Conservation (phyloP, 2,888 invertebrate species). For the Amphiduros pacificus region DNA sequence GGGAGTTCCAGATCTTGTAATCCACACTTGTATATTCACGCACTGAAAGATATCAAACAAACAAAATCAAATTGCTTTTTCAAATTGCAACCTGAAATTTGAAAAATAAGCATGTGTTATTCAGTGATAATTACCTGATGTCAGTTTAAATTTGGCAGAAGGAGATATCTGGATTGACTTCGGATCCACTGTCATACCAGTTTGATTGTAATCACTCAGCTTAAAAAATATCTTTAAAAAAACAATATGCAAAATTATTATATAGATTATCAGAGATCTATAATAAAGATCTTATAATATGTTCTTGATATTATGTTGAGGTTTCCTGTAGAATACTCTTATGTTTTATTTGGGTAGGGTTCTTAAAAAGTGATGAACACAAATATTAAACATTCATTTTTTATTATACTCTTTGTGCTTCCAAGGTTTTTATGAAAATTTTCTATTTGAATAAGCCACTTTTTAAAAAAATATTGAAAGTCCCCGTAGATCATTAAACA, state of each 20-base stretch:
- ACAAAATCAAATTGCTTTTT: neutral
- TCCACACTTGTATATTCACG: conserved; percentile 43
- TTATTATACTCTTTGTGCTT: neutral
- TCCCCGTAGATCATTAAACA: neutral
- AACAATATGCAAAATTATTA: neutral
- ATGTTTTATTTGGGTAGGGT: neutral
- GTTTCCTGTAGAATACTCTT: neutral
- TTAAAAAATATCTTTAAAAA: conserved; percentile 49
- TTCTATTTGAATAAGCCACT: too few species aligned
- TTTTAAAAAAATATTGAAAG: neutral
- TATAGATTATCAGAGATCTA: neutral
- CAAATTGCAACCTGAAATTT: too few species aligned
- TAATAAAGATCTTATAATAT: neutral
- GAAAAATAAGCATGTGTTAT: too few species aligned
- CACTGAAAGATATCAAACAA: conserved; percentile 34
- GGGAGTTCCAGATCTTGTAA: conserved; percentile 52
- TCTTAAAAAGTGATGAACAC: neutral
- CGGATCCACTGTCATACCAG: conserved; percentile 47
- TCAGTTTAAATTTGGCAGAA: conserved; percentile 45
- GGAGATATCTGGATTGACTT: conserved; percentile 50
- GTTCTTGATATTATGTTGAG: neutral
- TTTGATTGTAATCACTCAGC: conserved; percentile 46
- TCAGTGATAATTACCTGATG: conserved; percentile 40
- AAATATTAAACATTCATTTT: neutral
- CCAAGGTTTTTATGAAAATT: neutral